These are phyloP conservation scores for Phalera bucephala DNA, from an alignment of 2,888 invertebrate species.

Conservation along the genomic window DNA sequence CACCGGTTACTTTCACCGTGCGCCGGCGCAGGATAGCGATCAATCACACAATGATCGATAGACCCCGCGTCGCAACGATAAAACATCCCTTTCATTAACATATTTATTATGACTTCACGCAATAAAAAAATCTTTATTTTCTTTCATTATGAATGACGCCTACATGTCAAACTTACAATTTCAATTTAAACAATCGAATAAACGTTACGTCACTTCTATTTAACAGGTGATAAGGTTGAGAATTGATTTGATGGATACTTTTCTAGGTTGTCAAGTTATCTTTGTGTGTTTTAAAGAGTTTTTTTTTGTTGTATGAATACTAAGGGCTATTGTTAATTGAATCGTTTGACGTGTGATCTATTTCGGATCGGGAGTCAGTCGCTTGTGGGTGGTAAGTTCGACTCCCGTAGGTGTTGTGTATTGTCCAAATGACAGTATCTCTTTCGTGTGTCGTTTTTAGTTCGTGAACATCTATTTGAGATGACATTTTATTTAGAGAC, in stretches of 20 bases:
- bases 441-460: conserved; percentile 17
- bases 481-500: conserved; percentile 4
- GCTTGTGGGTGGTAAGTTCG: conserved; percentile 43
- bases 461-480: conserved; percentile 4
- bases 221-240: conserved; percentile 7
- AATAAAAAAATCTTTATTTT: conserved; percentile 34
- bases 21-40: conserved; percentile 44
- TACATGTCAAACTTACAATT: conserved; percentile 20
- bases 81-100: conserved; percentile 36
- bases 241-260: conserved; percentile 7
- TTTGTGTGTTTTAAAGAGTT: conserved; percentile 4
- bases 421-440: conserved; percentile 21
- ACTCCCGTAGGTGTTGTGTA: conserved; percentile 24
- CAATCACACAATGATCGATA: conserved; percentile 55
- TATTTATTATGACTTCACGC: conserved; percentile 35
- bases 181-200: not conserved
- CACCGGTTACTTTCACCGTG: conserved; percentile 49
- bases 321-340: conserved; percentile 58
- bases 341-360: conserved; percentile 52
- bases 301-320: conserved; percentile 40
- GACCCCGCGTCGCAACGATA: conserved; percentile 32
- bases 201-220: conserved; percentile 5
- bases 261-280: conserved; percentile 1
- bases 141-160: conserved; percentile 39
- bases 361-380: conserved; percentile 37